Base-by-base conservation (phyloP, 2,888 invertebrate genomes). In the Acanthopleura granulata region DNA sequence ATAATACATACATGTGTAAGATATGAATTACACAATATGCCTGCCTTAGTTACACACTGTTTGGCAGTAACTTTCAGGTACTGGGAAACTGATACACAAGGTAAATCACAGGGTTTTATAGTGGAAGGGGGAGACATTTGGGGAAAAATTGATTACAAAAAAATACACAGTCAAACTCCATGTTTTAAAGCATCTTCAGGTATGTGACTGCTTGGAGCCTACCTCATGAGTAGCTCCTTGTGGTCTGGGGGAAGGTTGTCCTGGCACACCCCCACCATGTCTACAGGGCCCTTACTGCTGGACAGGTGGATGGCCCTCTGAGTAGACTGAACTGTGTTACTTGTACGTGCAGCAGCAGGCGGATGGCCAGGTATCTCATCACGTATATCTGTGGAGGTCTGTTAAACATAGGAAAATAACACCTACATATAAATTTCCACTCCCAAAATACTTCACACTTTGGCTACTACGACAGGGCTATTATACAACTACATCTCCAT, bases 281-380 rank as follows among this genome's bases (percentile, higher is more conserved):
- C 25, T 6, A 66, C 66, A 3, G 27, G 3, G 4, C 27, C 66
- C 29, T 66, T 66, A 25, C 66, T 66, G 66, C 22, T 27, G 25
- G 66, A 66, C 66, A 66, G 29, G 29, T 66, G 66, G 15, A 66
- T 27, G 22, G 66, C 66, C 29, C 29, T 22, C 29, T 66, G 66
- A 12, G 66, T n/a, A n/a, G n/a, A n/a, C n/a, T n/a, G n/a, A n/a
- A n/a, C 22, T 66, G 29, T 22, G 66, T 16, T 27, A 66, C 29
- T 25, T 6, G 22, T 66, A 1, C 25, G 57, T 57, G 18, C 1
- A 22, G 57, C 57, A 18, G 22, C 6, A n/a, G 57, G 57, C 12
- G 22, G 22, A 57, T 57, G 57, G 57, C 57, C 22, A 9, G 40
- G 57, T 12, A 18, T 9, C 22, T 57, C n/a, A 16, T 66, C 66